Percentiles rank a stretch among this genome's conserved stretches.
These are phyloP conservation scores for Mormyrus proboscirostris DNA, from an alignment of 2,797 vertebrate genomes.

Conservation along the genomic window DNA sequence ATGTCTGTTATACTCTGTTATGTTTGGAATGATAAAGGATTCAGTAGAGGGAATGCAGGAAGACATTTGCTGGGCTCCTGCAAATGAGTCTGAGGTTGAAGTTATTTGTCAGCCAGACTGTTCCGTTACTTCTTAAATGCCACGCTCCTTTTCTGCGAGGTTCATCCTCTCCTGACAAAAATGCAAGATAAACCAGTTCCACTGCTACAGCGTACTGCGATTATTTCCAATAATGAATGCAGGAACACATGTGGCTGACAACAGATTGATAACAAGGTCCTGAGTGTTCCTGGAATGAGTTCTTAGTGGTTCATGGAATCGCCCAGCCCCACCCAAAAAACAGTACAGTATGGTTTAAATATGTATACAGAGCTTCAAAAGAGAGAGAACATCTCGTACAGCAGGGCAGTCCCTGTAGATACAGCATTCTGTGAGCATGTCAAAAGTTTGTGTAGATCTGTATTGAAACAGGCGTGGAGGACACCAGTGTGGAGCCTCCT, in stretches of 20 bases:
- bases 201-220: neutral
- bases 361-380: neutral
- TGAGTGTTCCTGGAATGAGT: neutral
- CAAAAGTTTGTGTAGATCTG: neutral
- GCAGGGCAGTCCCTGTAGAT: neutral
- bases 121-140: slow-evolving; percentile 18
- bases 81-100: neutral
- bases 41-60: neutral
- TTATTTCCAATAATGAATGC: neutral
- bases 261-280: neutral
- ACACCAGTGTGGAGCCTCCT: neutral
- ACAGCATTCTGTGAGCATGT: neutral
- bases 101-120: slow-evolving; percentile 15
- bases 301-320: neutral
- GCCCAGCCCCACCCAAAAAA: neutral
- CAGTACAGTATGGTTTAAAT: neutral
- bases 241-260: neutral
- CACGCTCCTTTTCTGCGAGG: neutral
- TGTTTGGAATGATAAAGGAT: slow-evolving; percentile 1
- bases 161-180: neutral
- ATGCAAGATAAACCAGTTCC: neutral
- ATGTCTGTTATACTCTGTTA: neutral
- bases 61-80: neutral
- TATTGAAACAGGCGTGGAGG: neutral
- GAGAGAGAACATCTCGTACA: neutral